Conservation (phyloP, 2,888 invertebrate genomes). For the Xanthostigma xanthostigma region DNA sequence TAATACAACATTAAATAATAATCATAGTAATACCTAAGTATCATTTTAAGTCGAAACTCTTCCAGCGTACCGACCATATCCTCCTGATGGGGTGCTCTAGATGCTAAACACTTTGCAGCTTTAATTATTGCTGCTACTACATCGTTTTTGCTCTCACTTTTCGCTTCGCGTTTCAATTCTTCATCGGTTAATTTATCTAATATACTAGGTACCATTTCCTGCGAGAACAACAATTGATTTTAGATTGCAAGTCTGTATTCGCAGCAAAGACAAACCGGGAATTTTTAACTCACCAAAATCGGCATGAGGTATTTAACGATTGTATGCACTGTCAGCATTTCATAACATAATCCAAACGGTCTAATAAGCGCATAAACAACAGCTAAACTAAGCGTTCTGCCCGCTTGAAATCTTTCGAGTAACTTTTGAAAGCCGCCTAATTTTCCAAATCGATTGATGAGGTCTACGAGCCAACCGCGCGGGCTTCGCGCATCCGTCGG, state of each 20-base stretch:
- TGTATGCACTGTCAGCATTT: constrained; percentile 76
- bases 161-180: constrained; percentile 88
- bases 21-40: constrained; percentile 34
- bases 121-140: constrained; percentile 89
- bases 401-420: constrained; percentile 67
- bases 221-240: constrained; percentile 14
- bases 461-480: constrained; percentile 90
- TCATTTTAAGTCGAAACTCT: constrained; percentile 93
- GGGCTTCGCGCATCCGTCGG: constrained; percentile 70
- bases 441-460: constrained; percentile 86
- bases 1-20: too few species aligned
- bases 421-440: constrained; percentile 79
- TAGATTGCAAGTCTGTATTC: not conserved
- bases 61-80: constrained; percentile 64
- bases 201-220: constrained; percentile 83
- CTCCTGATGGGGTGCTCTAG: constrained; percentile 71
- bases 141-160: constrained; percentile 91
- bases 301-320: constrained; percentile 88
- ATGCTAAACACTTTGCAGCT: constrained; percentile 77
- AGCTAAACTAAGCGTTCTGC: constrained; percentile 54
- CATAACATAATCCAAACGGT: constrained; percentile 86
- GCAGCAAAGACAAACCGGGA: not conserved
- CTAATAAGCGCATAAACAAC: constrained; percentile 69
- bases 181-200: constrained; percentile 89
- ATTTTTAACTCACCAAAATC: constrained; percentile 51